These are phyloP conservation scores for Oscheius sp. DNA, from an alignment of 2,888 invertebrate species.

Conservation along the genomic window DNA sequence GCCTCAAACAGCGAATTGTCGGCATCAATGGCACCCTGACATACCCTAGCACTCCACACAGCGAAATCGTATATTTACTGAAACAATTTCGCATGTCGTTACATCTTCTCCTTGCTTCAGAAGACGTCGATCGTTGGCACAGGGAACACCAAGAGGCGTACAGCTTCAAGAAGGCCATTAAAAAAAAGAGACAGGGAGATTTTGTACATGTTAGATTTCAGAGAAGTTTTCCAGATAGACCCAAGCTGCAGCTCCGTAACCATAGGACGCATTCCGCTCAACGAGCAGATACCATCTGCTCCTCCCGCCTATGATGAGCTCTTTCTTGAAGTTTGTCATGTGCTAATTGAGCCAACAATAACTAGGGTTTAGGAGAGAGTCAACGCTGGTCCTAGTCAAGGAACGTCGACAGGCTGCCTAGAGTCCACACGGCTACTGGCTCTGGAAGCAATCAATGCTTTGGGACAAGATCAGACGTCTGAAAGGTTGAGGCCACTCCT, in stretches of 20 bases:
- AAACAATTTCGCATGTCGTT: constrained; percentile 67
- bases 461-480: constrained; percentile 26
- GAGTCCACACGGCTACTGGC: neutral
- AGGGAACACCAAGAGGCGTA: constrained; percentile 58
- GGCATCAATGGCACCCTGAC: constrained; percentile 74
- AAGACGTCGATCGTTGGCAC: constrained; percentile 70
- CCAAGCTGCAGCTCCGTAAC: too few species aligned
- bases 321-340: too few species aligned
- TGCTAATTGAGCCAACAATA: too few species aligned
- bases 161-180: constrained; percentile 47
- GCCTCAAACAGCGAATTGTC: constrained; percentile 85
- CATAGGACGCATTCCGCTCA: too few species aligned
- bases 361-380: too few species aligned
- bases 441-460: constrained; percentile 9
- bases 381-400: too few species aligned
- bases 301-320: too few species aligned
- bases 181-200: too few species aligned
- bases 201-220: too few species aligned
- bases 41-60: constrained; percentile 69
- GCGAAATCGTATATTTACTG: constrained; percentile 72
- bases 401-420: too few species aligned
- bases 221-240: too few species aligned
- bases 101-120: constrained; percentile 68
- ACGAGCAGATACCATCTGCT: too few species aligned
- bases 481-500: constrained; percentile 26